These are phyloP conservation scores for Echinarachnius parma DNA, from an alignment of 53 echinoderm and acorn worm species.

Conservation along the genomic window DNA sequence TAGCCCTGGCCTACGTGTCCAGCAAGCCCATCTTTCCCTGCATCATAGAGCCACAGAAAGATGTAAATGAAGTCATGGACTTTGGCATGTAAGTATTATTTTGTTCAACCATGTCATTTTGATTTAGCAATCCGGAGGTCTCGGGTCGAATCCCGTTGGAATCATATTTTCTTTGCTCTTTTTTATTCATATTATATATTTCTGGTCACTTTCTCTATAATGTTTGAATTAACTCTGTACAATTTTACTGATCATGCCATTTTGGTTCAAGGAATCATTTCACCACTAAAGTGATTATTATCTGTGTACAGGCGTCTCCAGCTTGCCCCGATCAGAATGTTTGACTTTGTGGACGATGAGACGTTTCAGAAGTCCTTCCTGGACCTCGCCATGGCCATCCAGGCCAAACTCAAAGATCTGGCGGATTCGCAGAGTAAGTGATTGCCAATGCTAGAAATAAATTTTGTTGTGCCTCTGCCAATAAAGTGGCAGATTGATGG, in stretches of 20 bases:
- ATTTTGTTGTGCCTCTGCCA: too few species aligned
- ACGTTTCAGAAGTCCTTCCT: slow-evolving; percentile 46
- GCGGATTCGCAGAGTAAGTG: slow-evolving; percentile 27
- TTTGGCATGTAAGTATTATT: slow-evolving; percentile 89
- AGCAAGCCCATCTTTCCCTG: slow-evolving; percentile 96
- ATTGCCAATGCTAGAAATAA: background rate
- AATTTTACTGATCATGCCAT: too few species aligned
- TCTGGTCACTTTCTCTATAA: too few species aligned
- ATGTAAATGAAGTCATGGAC: slow-evolving; percentile 67
- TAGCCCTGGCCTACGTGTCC: slow-evolving; percentile 95
- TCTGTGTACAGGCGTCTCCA: slow-evolving; percentile 63
- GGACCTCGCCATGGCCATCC: slow-evolving; percentile 59
- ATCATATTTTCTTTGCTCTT: too few species aligned
- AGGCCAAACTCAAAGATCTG: slow-evolving; percentile 65
- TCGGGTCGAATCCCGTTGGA: too few species aligned
- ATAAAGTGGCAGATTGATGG: too few species aligned
- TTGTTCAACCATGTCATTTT: too few species aligned
- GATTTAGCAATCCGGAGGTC: too few species aligned
- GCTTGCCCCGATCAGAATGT: slow-evolving; percentile 84
- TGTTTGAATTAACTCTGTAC: too few species aligned
- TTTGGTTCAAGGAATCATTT: too few species aligned
- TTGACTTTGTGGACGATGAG: slow-evolving; percentile 60
- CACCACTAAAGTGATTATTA: too few species aligned
- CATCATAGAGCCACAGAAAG: slow-evolving; percentile 62
- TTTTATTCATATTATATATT: too few species aligned